Percentiles rank a stretch among this genome's conserved stretches.
Evolutionary conservation across 2,113 vertebrate species (phyloP).

Genomic region (chimpanzee (Pan troglodytes)): DNA sequence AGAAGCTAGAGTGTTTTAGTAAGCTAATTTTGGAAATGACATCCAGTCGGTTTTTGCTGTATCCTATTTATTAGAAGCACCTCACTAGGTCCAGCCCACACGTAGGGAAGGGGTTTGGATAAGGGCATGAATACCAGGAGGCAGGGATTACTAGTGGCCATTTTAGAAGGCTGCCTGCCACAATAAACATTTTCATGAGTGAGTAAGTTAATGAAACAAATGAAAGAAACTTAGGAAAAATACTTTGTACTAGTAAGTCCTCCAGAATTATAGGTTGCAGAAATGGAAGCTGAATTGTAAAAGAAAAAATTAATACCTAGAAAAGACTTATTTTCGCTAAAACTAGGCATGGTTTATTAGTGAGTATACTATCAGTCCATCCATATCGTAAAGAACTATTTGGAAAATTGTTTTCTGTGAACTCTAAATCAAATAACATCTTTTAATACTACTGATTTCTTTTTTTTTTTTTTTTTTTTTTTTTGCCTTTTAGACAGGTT

Average conservation of each 20-base stretch:
- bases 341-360: background rate
- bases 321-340: background rate
- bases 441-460: background rate
- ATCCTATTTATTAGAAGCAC: background rate
- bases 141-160: background rate
- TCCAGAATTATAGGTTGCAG: background rate
- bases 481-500: no score
- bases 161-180: background rate
- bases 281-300: background rate
- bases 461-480: no score
- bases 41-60: background rate
- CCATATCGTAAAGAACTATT: background rate
- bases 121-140: background rate
- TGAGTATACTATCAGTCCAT: background rate
- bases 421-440: background rate
- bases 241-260: background rate
- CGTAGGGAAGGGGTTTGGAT: background rate
- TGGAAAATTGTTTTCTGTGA: background rate
- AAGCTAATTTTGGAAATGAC: background rate
- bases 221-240: background rate
- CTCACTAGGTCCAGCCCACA: background rate
- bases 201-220: slow-evolving; percentile 6
- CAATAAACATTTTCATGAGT: background rate
- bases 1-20: background rate
- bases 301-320: background rate